These are phyloP conservation scores for Ernsta delagoae DNA, from an alignment of 2,888 invertebrate species.

Conservation along the genomic window DNA sequence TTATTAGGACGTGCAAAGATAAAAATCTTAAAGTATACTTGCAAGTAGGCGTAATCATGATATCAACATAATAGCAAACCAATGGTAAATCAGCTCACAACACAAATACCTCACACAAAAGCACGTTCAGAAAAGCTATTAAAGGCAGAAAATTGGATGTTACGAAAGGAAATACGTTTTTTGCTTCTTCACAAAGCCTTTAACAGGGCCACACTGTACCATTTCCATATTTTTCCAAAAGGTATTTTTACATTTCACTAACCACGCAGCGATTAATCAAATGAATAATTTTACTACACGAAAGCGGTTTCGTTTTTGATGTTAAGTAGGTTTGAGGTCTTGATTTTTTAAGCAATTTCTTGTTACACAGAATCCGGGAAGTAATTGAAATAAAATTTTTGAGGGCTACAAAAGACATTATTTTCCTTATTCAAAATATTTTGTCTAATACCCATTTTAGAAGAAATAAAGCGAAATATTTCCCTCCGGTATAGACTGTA, in stretches of 20 bases:
- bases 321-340: not conserved
- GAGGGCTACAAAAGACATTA: no score
- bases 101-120: no score
- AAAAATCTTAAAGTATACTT: no score
- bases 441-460: no score
- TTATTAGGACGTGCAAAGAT: no score
- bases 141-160: slow-evolving; percentile 10
- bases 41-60: no score
- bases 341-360: not conserved
- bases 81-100: no score
- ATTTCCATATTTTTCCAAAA: slow-evolving; percentile 23
- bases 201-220: not conserved
- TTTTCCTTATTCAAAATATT: no score
- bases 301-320: slow-evolving; percentile 18
- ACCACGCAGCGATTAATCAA: slow-evolving; percentile 31
- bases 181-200: slow-evolving; percentile 11
- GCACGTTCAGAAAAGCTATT: not conserved
- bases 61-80: no score
- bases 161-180: slow-evolving; percentile 9
- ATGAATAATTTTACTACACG: slow-evolving; percentile 30
- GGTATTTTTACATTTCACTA: slow-evolving; percentile 31
- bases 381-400: not conserved
- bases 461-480: no score
- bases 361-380: not conserved
- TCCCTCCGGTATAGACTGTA: no score